phyloP scores from a whole-genome alignment of 2,888 invertebrate species.

The Acronicta psi region DNA sequence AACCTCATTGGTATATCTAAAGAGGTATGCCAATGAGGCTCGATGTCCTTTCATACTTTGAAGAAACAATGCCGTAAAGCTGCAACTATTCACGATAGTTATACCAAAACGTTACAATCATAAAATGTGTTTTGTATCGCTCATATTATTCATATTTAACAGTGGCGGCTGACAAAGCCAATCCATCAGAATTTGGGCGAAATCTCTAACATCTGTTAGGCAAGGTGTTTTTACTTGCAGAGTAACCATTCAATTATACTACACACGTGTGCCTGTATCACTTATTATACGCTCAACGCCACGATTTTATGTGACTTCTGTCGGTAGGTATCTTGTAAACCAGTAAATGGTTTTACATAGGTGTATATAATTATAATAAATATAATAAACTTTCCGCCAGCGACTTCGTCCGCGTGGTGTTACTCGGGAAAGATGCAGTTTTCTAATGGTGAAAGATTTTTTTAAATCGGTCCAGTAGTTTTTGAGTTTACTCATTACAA shows the following conservation, averaged over 20 bases:
- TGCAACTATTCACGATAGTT: slow-evolving; percentile 9
- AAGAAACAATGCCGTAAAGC: background rate
- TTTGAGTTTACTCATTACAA: too few relatives aligned
- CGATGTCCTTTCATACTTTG: too few relatives aligned
- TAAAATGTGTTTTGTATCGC: slow-evolving; percentile 32
- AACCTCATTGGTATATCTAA: too few relatives aligned
- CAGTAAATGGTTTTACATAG: background rate
- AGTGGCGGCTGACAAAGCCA: slow-evolving; percentile 65
- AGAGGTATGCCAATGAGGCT: too few relatives aligned
- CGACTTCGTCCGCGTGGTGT: too few relatives aligned
- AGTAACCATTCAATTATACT: slow-evolving; percentile 71
- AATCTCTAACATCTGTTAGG: slow-evolving; percentile 82
- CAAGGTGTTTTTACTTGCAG: slow-evolving; percentile 78
- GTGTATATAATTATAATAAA: too few relatives aligned
- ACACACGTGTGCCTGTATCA: slow-evolving; percentile 66
- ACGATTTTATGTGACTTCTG: background rate
- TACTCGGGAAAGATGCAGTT: too few relatives aligned
- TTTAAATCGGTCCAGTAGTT: too few relatives aligned
- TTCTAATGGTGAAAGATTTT: too few relatives aligned
- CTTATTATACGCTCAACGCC: slow-evolving; percentile 31
- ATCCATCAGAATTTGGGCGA: slow-evolving; percentile 69
- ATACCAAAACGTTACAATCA: slow-evolving; percentile 10
- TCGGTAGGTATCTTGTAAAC: background rate
- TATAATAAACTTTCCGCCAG: too few relatives aligned
- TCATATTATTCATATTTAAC: slow-evolving; percentile 50